phyloP scores from a whole-genome alignment of 2,113 vertebrate species.

The Proteles cristata region DNA sequence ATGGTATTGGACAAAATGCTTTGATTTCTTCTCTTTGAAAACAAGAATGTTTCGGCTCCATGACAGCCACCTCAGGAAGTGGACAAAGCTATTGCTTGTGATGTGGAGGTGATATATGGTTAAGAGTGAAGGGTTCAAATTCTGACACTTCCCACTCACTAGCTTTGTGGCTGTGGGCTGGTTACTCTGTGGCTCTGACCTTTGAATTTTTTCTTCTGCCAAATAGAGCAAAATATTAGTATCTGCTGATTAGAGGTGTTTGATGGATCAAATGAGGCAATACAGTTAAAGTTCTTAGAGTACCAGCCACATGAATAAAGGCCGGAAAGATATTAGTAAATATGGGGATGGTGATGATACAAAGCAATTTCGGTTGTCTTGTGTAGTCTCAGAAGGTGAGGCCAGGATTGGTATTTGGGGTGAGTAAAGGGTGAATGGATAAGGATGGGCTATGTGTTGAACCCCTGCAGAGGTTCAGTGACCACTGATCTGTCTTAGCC shows the following conservation, averaged over 20 bases:
- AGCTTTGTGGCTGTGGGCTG: background rate
- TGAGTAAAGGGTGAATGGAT: background rate
- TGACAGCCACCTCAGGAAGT: background rate
- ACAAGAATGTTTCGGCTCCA: background rate
- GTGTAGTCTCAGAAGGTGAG: background rate
- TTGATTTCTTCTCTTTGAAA: background rate
- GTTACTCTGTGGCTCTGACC: background rate
- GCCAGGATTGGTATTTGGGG: background rate
- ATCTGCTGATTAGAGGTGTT: background rate
- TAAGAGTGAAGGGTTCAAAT: background rate
- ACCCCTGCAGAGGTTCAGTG: background rate
- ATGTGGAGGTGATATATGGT: background rate
- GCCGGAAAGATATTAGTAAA: background rate
- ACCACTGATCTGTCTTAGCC: background rate
- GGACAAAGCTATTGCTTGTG: background rate
- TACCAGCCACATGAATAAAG: background rate
- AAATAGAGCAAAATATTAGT: background rate
- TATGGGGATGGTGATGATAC: background rate
- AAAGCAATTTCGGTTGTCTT: background rate
- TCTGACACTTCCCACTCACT: background rate
- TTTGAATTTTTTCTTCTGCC: background rate
- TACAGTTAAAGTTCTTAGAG: background rate
- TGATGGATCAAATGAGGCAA: background rate
- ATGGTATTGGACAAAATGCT: background rate
- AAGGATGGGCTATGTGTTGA: background rate